These are phyloP conservation scores for Gambusia yucatana DNA, from an alignment of 2,797 vertebrate genomes.

Conservation along the genomic window DNA sequence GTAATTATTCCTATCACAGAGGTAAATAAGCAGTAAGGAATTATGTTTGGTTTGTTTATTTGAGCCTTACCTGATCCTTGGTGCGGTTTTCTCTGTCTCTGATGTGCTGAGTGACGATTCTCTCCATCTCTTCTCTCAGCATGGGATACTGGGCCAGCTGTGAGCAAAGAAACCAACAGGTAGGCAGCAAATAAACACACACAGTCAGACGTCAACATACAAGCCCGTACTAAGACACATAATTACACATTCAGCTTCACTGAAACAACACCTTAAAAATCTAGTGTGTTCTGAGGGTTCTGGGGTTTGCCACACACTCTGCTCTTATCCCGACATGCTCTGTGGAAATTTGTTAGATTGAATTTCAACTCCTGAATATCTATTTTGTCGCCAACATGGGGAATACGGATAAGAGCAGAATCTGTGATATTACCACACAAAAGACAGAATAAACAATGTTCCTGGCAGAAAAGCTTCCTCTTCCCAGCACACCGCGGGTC, in stretches of 20 bases:
- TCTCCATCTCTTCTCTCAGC: conserved; percentile 97
- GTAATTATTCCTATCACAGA: neutral
- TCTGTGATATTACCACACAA: conserved; percentile 72
- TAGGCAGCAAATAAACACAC: conserved; percentile 43
- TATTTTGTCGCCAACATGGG: conserved; percentile 29
- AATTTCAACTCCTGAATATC: conserved; percentile 31
- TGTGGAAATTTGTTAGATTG: neutral
- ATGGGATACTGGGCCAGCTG: conserved; percentile 97
- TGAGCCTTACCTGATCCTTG: conserved; percentile 88
- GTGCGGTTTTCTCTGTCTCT: conserved; percentile 93
- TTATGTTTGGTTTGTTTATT: neutral
- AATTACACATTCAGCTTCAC: conserved; percentile 46
- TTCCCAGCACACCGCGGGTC: conserved; percentile 72
- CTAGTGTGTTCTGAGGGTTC: conserved; percentile 29
- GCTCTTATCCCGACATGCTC: conserved; percentile 36
- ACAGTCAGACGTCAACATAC: conserved; percentile 22
- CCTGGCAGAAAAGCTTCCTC: conserved; percentile 65
- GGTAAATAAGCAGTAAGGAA: neutral
- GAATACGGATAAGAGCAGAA: conserved; percentile 62
- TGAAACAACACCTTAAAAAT: conserved; percentile 46
- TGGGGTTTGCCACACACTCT: conserved; percentile 57
- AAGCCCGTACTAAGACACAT: conserved; percentile 18
- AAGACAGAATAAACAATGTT: conserved; percentile 70
- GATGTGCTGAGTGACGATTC: conserved; percentile 97
- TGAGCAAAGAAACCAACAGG: conserved; percentile 69